Conservation (phyloP, 2,888 invertebrate species). For the Frankliniella intonsa region DNA sequence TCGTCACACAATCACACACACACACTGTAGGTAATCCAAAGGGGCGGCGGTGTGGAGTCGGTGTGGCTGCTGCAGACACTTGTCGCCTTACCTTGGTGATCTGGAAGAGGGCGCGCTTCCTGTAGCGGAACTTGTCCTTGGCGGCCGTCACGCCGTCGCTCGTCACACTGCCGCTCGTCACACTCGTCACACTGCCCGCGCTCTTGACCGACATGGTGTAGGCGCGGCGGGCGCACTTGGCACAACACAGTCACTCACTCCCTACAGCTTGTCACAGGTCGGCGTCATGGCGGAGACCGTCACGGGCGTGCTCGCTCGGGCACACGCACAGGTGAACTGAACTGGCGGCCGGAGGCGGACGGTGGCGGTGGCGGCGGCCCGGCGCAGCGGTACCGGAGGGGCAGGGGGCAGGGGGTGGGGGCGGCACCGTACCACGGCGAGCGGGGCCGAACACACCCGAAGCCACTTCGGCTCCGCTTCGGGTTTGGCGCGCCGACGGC, state of each 20-base stretch:
- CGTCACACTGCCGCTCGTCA: slow-evolving; percentile 49
- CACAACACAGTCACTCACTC: not conserved
- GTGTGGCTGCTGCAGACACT: not conserved
- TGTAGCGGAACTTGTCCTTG: slow-evolving; percentile 23
- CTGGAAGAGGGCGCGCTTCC: slow-evolving; percentile 59
- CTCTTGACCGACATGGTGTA: slow-evolving; percentile 28
- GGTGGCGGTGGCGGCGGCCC: slow-evolving; percentile 28
- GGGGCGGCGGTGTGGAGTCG: not conserved
- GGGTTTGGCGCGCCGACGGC: not conserved
- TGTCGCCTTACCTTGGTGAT: slow-evolving; percentile 63
- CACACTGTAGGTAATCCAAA: not conserved
- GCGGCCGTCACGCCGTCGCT: slow-evolving; percentile 46
- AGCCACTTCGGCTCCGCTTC: not conserved
- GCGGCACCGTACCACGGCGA: slow-evolving; percentile 34
- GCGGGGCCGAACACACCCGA: not conserved
- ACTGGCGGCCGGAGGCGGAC: slow-evolving; percentile 36
- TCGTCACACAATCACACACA: not conserved
- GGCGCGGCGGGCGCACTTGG: not conserved
- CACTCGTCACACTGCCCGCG: slow-evolving; percentile 38
- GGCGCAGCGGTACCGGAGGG: slow-evolving; percentile 35
- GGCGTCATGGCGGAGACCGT: slow-evolving; percentile 25
- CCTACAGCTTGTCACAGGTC: slow-evolving; percentile 23
- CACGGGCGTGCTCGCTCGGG: slow-evolving; percentile 31
- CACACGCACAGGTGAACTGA: slow-evolving; percentile 44
- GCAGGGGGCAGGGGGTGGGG: slow-evolving; percentile 33